A percentile compares a stretch with the other conserved stretches of the same genome.
Conservation (phyloP, 2,888 invertebrate species). For the Drosophila affinis region DNA sequence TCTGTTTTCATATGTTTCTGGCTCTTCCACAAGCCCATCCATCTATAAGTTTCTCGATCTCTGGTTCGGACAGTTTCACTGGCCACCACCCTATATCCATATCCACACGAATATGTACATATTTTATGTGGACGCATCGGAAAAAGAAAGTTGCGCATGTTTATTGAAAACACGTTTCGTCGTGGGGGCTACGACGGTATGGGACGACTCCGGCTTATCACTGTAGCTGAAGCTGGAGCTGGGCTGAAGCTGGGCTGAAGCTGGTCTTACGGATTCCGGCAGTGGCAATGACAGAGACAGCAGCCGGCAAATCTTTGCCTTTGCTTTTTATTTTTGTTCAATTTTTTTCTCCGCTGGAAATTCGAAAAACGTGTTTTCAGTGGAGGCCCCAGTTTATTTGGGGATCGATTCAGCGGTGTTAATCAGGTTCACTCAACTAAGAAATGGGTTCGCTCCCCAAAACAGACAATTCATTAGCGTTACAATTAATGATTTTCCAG, state of each 20-base stretch:
- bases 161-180: conserved; percentile 70
- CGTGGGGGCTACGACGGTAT: conserved; percentile 28
- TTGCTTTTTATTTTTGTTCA: conserved; percentile 1
- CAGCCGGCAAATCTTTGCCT: conserved; percentile 28
- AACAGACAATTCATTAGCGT: conserved; percentile 13
- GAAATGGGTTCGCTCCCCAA: conserved; percentile 3
- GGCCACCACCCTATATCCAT: conserved; percentile 17
- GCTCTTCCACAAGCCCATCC: conserved; percentile 9
- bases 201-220: conserved; percentile 35
- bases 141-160: conserved; percentile 74
- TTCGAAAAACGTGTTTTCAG: conserved; percentile 33
- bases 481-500: conserved; percentile 9
- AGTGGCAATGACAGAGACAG: conserved; percentile 21
- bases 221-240: conserved; percentile 7
- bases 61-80: conserved; percentile 33
- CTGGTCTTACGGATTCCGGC: conserved; percentile 1
- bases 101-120: conserved; percentile 12
- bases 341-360: conserved; percentile 22
- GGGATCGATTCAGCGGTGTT: conserved; percentile 15
- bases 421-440: conserved; percentile 35
- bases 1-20: conserved; percentile 1
- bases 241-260: too few species aligned
- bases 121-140: conserved; percentile 27
- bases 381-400: conserved; percentile 21
- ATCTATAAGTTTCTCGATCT: background rate